Conservation (phyloP, 2,797 vertebrate genomes). For the Crenichthys baileyi region DNA sequence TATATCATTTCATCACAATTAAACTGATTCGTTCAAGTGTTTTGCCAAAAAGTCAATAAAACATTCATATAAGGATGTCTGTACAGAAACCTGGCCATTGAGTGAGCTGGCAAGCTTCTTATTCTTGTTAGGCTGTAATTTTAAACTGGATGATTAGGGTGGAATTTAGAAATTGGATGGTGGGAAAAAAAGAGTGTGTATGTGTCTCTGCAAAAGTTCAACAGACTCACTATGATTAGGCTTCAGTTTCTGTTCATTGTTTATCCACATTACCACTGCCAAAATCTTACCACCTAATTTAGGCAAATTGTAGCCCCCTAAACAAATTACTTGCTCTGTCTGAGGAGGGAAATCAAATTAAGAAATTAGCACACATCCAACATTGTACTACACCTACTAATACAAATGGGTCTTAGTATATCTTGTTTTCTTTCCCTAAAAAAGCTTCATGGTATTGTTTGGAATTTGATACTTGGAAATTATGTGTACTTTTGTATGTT, state of each 20-base stretch:
- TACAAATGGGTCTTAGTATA: conserved; percentile 58
- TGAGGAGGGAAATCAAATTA: conserved; percentile 80
- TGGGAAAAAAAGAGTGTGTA: conserved; percentile 27
- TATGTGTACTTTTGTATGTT: conserved; percentile 33
- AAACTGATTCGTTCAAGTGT: conserved; percentile 14
- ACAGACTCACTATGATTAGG: conserved; percentile 65
- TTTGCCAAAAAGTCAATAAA: conserved; percentile 18
- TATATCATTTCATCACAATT: conserved; percentile 19
- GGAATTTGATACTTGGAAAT: conserved; percentile 36
- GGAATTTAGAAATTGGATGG: conserved; percentile 16
- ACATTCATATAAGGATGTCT: conserved; percentile 20
- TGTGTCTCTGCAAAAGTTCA: conserved; percentile 28
- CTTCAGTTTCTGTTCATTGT: conserved; percentile 70
- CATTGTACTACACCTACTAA: conserved; percentile 58
- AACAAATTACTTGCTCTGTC: conserved; percentile 83
- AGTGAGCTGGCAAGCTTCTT: conserved; percentile 45
- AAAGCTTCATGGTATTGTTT: conserved; percentile 31
- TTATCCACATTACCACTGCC: conserved; percentile 74
- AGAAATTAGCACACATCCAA: conserved; percentile 71
- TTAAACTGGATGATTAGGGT: conserved; percentile 50
- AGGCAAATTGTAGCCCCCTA: conserved; percentile 78
- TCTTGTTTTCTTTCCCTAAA: conserved; percentile 48
- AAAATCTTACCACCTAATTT: conserved; percentile 80
- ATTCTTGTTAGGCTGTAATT: conserved; percentile 42
- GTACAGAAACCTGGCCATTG: conserved; percentile 50